These are phyloP conservation scores for Pedetes capensis DNA, from an alignment of 2,113 vertebrate species.

Conservation along the genomic window DNA sequence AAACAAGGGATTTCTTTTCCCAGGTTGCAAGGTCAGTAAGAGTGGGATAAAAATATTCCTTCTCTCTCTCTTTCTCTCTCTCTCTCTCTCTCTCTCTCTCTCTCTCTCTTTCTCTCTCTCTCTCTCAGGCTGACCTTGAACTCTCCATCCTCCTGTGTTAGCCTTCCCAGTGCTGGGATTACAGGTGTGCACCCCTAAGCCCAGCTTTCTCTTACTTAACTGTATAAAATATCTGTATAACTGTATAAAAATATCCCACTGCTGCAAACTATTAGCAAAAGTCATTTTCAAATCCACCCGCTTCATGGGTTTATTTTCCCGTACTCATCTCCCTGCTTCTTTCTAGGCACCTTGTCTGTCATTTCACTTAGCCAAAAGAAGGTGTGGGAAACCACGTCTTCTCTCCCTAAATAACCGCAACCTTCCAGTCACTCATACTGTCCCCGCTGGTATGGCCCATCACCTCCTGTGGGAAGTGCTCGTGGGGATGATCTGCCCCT, in stretches of 20 bases:
- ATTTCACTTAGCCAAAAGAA: not conserved
- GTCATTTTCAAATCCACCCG: not conserved
- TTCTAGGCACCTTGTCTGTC: accelerated
- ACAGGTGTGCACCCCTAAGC: not conserved
- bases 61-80: not conserved
- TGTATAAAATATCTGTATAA: too few relatives aligned
- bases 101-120: not conserved
- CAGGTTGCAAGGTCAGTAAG: not conserved
- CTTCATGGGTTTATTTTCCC: not conserved
- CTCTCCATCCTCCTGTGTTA: too few relatives aligned
- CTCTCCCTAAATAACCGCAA: not conserved
- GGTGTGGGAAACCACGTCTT: too few relatives aligned
- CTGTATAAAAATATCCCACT: not conserved
- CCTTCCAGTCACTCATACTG: too few relatives aligned
- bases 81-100: not conserved
- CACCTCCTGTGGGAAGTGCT: not conserved
- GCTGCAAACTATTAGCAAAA: not conserved
- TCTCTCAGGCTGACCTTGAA: too few relatives aligned
- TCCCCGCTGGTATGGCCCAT: accelerated
- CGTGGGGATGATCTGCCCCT: not conserved
- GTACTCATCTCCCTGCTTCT: not conserved
- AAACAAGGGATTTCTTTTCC: not conserved
- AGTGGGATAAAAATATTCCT: not conserved
- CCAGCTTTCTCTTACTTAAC: not conserved
- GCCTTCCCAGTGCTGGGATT: not conserved